These are phyloP conservation scores for Epinephelus lanceolatus DNA, from an alignment of 2,113 vertebrate genomes.

Conservation along the genomic window DNA sequence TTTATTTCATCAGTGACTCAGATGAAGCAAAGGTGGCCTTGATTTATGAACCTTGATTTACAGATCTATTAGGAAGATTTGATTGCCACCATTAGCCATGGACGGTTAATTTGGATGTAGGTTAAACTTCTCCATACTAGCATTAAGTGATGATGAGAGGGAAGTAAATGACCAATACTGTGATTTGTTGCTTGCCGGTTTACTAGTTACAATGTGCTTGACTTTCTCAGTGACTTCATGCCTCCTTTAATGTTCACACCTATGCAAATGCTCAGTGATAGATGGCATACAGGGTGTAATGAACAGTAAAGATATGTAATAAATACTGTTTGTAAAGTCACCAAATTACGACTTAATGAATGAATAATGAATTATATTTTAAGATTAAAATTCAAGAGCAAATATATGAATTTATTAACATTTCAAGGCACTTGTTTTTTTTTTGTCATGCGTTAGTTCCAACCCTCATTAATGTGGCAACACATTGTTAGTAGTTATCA, in stretches of 20 bases:
- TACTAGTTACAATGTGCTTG: neutral
- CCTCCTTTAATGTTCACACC: neutral
- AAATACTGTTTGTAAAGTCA: neutral
- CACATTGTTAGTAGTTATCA: neutral
- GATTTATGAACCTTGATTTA: conserved; percentile 3
- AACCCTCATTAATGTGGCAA: neutral
- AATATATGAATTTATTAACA: no score
- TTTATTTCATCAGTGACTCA: neutral
- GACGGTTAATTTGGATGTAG: neutral
- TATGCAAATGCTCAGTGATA: neutral
- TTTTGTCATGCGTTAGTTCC: neutral
- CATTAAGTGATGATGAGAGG: neutral
- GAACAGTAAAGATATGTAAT: neutral
- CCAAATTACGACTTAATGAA: neutral
- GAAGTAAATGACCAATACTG: neutral
- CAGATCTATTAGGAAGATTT: neutral
- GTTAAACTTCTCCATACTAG: neutral
- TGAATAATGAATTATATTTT: neutral
- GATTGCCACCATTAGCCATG: neutral
- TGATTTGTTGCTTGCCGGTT: neutral
- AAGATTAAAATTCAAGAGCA: neutral
- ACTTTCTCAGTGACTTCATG: neutral
- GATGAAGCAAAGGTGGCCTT: neutral
- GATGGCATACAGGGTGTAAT: neutral
- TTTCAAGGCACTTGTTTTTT: neutral